A percentile compares a stretch with the other conserved stretches of the same genome.
Conservation (phyloP, 1,140 invertebrate species). For the Trichonephila clavata region DNA sequence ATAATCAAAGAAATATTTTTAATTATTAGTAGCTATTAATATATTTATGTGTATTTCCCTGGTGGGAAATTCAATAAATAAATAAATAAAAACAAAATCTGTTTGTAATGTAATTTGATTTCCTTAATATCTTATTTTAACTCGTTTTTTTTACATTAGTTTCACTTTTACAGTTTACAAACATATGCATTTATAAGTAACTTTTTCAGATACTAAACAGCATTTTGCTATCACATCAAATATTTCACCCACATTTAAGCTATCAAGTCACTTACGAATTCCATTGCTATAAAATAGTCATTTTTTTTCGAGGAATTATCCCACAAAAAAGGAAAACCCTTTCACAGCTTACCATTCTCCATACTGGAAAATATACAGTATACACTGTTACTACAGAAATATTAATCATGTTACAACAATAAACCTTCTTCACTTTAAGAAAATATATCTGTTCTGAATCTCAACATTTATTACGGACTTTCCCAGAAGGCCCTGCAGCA, state of each 20-base stretch:
- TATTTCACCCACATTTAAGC: background rate
- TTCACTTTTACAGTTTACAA: background rate
- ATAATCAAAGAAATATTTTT: no score
- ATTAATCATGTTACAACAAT: constrained; percentile 34
- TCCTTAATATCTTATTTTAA: no score
- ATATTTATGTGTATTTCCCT: no score
- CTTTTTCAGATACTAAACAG: background rate
- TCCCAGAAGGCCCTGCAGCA: background rate
- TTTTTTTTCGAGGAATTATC: background rate
- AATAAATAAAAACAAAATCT: no score
- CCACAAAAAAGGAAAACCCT: background rate
- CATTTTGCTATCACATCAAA: background rate
- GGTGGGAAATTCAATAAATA: no score
- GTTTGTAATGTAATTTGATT: no score
- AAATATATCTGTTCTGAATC: constrained; percentile 39
- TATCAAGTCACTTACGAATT: background rate
- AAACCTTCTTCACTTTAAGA: constrained; percentile 20
- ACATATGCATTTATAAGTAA: background rate
- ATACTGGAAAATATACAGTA: background rate
- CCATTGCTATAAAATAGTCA: background rate
- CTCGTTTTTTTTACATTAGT: background rate
- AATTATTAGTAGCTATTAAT: no score
- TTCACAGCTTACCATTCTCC: background rate
- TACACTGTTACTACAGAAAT: background rate
- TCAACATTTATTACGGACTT: constrained; percentile 16